Evolutionary conservation across 2,888 invertebrate genomes (phyloP), one percentile per base, ranked within the genome.

Genomic region (Amorpha juglandis): DNA sequence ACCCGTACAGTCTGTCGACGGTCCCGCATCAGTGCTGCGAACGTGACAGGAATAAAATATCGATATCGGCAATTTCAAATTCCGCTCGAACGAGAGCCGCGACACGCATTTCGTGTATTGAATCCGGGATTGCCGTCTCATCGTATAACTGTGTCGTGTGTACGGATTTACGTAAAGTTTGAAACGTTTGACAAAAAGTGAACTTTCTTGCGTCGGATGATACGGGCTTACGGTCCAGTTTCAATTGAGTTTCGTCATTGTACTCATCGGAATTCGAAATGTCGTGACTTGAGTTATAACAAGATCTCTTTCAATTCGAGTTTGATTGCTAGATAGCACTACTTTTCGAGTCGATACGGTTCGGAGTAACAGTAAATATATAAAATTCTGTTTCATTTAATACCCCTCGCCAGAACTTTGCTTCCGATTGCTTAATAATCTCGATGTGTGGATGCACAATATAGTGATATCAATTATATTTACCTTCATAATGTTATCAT

Each of bases 21-120:
- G 45, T 27, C 78, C 79, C 71, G 71, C 71, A 67, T 66, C 83
- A 85, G 84, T 83, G 84, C 78, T 80, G 83, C 42, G 76, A 74
- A 86, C 87, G 86, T 87, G 88, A 78, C 70, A 64, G 47, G 48
- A 63, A 19, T 6, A 69, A 80, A 19, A 84, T 86, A 80, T 88
- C 86, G 87, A 87, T 82, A 76, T 63, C 55, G 70, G 71, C 71
- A 70, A 79, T 79, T 81, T 73, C 72, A 76, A 68, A 76, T 78
- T 79, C 74, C 71, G 67, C 76, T 77, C 79, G 74, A 71, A 76
- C 78, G 72, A 78, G 73, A 78, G 64, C 55, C 66, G 75, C 79
- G 84, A 81, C 87, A 84, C 76, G 79, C 73, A 82, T 82, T 81
- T 73, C 85, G 85, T 84, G 87, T 72, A 53, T 65, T 16, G 86